phyloP scores from a whole-genome alignment of 2,113 vertebrate species.

The Clupea harengus region DNA sequence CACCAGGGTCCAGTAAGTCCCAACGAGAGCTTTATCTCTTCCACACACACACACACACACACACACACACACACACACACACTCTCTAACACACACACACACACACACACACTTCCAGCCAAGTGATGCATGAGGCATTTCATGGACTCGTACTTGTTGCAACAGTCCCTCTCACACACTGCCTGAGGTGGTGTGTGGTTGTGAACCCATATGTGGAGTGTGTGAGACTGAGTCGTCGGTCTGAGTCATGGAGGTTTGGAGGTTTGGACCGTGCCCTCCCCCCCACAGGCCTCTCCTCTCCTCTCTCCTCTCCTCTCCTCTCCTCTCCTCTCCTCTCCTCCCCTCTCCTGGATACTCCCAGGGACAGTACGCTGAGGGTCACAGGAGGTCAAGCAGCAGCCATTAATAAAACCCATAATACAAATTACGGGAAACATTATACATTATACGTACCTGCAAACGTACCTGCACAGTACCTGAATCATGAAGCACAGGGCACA shows the following conservation, averaged over 20 bases:
- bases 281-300: neutral
- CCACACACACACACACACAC: neutral
- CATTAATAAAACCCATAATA: neutral
- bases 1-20: slow-evolving; percentile 85
- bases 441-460: neutral
- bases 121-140: neutral
- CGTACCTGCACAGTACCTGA: too few species aligned
- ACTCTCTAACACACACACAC: slow-evolving; percentile 31
- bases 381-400: neutral
- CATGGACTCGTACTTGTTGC: neutral
- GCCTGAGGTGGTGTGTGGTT: neutral
- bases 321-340: neutral
- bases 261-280: neutral
- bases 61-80: slow-evolving; percentile 18
- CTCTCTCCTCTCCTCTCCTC: neutral
- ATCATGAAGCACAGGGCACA: too few species aligned
- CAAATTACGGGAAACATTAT: neutral
- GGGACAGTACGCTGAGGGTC: neutral
- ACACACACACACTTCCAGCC: slow-evolving; percentile 34
- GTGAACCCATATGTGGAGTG: neutral
- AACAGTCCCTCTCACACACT: neutral
- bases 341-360: neutral
- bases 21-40: neutral
- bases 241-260: neutral
- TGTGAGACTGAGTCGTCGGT: neutral